Base-by-base conservation (phyloP, 1,140 invertebrate genomes). In the Diorhabda elongata region DNA sequence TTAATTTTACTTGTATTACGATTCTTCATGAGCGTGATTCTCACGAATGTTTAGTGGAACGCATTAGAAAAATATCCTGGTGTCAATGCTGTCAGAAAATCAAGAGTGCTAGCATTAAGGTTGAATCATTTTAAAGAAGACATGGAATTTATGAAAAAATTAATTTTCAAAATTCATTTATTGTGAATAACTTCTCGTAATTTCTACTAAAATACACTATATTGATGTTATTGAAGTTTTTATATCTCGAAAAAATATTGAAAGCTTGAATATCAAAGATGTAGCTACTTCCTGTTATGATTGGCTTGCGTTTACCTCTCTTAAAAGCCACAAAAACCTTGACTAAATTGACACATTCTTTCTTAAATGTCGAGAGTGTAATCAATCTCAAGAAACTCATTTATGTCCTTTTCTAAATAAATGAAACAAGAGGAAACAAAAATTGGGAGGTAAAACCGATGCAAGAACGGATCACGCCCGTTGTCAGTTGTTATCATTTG, bases 331-430 rank as follows among this genome's bases (percentile, higher is more conserved):
- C n/a, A 52, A 6, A 8, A 6, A 52, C 47, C 47, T 52, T 52
- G 47, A 52, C 6, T 4, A 52, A 52, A 52, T 52, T 52, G 47
- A 52, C 47, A 52, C 47, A 52, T 52, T 52, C n/a, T n/a, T 52
- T 52, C 47, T 52, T 52, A 52, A 26, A 52, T n/a, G 47, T 52
- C 47, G 47, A 3, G 47, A 52, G 47, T 52, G 47, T 52, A 52
- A 52, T 52, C 47, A 52, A 52, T 52, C 47, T 52, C 47, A 52
- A 52, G 47, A 52, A 52, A 52, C 47, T 52, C 47, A 52, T 52
- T 52, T 52, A 52, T 52, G 47, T 52, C 47, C 47, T 52, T 52
- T 52, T 52, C 47, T 52, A 52, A 52, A 52, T 52, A 52, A 52
- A 52, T 52, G 47, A 52, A 52, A 52, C n/a, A 52, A 52, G 47